Conservation (phyloP, 2,888 invertebrate genomes). For the Phortica okadai region DNA sequence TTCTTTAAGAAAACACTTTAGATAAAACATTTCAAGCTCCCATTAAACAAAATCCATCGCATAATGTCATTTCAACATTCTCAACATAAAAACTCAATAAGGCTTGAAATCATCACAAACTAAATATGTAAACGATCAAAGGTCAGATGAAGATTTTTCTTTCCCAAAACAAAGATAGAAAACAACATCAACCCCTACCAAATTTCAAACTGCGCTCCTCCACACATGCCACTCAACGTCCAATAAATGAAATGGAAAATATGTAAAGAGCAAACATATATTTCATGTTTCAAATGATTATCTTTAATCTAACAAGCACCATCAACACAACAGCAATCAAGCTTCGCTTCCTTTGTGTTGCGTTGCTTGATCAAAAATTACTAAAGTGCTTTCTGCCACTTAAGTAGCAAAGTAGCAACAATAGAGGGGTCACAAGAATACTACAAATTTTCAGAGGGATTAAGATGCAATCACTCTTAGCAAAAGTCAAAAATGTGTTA, state of each 20-base stretch:
- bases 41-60: neutral
- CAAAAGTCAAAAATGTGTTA: conserved; percentile 20
- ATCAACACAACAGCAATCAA: conserved; percentile 5
- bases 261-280: conserved; percentile 18
- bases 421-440: neutral
- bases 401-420: neutral
- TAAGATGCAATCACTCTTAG: conserved; percentile 9
- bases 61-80: neutral
- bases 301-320: conserved; percentile 23
- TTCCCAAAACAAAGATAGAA: neutral
- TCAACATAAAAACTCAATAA: neutral
- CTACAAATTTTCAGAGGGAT: neutral
- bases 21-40: no score
- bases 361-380: conserved; percentile 20
- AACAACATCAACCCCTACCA: neutral
- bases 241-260: conserved; percentile 30
- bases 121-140: neutral
- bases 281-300: conserved; percentile 28
- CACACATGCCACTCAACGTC: no score
- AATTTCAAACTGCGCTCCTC: no score
- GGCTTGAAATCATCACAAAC: neutral
- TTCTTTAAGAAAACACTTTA: no score
- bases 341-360: neutral
- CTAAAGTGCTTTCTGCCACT: conserved; percentile 13
- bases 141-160: neutral